Evolutionary conservation across 2,797 vertebrate genomes (phyloP), one percentile per base, ranked within the genome.

Genomic region (Siniperca undulata): DNA sequence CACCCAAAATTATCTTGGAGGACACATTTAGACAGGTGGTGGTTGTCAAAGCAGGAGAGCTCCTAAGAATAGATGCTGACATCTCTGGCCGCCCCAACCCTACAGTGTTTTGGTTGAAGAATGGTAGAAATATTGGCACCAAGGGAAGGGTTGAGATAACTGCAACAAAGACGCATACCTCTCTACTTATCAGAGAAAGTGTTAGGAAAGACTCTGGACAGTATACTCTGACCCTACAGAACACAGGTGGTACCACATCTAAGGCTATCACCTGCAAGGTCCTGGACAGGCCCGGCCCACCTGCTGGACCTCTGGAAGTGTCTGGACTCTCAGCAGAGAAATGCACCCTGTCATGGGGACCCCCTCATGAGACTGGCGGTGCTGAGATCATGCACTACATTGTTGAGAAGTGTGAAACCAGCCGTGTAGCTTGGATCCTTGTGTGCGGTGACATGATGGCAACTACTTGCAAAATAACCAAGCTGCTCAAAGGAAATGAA

Each of bases 361-460:
- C 95, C 3, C 98, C 98, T 78, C 96, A 97, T 87, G 98, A 99
- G 95, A 97, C 96, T 38, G 98, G 98, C 0, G 98, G 98, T 52
- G 98, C 98, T 68, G 97, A 98, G 88, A 97, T 98, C 36, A 96
- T 97, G 89, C 88, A 98, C 89, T 99, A 99, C 83, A 94, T 98
- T 89, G 96, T 99, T 85, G 98, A 99, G 92, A 99, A 99, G 90
- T 98, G 98, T 92, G 99, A 99, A 95, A 99, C 99, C 80, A 99
- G 98, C 81, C 97, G 95, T 74, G 96, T 99, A 82, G 95, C 98
- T 34, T 99, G 99, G 99, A 99, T 97, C 5, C 88, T 98, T 88
- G 95, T 98, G 86, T 97, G 97, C 88, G 95, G 89, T 87, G 97
- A 99, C 84, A 95, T 98, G 93, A 96, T 94, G 93, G 97, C 97